A percentile compares a stretch with the other conserved stretches of the same genome.
These are phyloP conservation scores for Patagioenas fasciata DNA, from an alignment of 2,113 vertebrate species.

Conservation along the genomic window DNA sequence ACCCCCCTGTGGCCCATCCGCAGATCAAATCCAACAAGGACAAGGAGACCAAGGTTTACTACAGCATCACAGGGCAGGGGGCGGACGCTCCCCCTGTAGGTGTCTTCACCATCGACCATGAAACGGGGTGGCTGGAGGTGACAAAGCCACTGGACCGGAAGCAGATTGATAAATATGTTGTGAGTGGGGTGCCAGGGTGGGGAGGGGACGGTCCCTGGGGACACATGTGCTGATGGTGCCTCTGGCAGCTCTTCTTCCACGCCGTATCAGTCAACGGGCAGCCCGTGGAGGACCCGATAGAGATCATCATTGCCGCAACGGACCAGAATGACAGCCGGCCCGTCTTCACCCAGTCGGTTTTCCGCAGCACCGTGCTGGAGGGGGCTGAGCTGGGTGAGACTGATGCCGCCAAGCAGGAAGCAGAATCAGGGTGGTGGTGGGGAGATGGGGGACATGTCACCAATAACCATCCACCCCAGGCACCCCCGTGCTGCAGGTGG, in stretches of 20 bases:
- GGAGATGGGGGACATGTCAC: background rate
- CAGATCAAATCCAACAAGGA: slow-evolving; percentile 83
- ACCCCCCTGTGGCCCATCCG: background rate
- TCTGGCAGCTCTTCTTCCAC: slow-evolving; percentile 65
- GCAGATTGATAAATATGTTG: slow-evolving; percentile 50
- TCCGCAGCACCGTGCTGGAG: background rate
- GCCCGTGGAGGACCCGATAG: slow-evolving; percentile 74
- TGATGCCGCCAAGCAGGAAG: no score
- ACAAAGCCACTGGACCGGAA: slow-evolving; percentile 77
- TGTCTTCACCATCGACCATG: slow-evolving; percentile 77
- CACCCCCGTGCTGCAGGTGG: slow-evolving; percentile 71
- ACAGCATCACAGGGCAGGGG: slow-evolving; percentile 81
- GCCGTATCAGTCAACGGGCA: slow-evolving; percentile 59
- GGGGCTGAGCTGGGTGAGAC: no score
- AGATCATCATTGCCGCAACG: slow-evolving; percentile 71
- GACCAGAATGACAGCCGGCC: slow-evolving; percentile 81
- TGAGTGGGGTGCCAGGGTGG: slow-evolving; percentile 42
- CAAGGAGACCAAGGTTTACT: slow-evolving; percentile 75
- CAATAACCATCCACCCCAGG: slow-evolving; percentile 7
- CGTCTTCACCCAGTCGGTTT: slow-evolving; percentile 64
- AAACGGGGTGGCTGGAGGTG: slow-evolving; percentile 75
- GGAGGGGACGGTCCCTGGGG: no score
- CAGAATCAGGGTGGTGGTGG: no score
- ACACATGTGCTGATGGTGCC: background rate
- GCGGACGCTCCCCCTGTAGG: slow-evolving; percentile 74